Percentiles rank a stretch among this genome's conserved stretches.
Evolutionary conservation across 2,797 vertebrate species (phyloP).

Genomic region (Cichlasoma orientale): DNA sequence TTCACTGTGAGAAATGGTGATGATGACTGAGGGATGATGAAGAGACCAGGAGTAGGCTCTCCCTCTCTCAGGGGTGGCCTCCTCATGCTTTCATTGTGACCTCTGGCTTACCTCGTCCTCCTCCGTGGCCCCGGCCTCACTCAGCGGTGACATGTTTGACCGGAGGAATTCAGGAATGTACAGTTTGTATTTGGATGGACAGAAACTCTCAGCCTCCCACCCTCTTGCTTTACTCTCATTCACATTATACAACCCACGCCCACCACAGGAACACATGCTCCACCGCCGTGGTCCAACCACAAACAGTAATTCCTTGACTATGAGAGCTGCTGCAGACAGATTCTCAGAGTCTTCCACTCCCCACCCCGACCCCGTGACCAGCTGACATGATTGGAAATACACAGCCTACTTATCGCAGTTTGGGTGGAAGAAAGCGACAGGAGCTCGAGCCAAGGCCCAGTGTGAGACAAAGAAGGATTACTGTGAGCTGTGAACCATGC

Average conservation of each 20-base stretch:
- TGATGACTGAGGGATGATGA: constrained; percentile 52
- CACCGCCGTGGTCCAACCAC: not conserved
- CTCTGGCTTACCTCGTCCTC: constrained; percentile 53
- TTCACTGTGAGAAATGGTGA: not conserved
- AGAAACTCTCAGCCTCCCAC: constrained; percentile 19
- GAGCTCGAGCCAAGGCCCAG: not conserved
- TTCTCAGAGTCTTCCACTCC: not conserved
- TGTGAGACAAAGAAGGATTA: not conserved
- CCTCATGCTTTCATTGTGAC: constrained; percentile 24
- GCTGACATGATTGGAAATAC: not conserved
- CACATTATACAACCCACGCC: constrained; percentile 27
- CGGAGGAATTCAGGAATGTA: constrained; percentile 49
- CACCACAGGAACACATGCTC: constrained; percentile 47
- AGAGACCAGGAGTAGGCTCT: constrained; percentile 27
- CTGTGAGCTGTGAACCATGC: not conserved
- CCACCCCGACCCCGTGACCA: not conserved
- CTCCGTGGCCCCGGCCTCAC: not conserved
- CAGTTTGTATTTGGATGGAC: constrained; percentile 4
- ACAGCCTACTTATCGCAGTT: not conserved
- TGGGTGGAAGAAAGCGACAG: not conserved
- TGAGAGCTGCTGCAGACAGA: constrained; percentile 2
- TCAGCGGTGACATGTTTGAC: constrained; percentile 29
- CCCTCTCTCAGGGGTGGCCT: constrained; percentile 56
- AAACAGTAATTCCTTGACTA: constrained; percentile 1
- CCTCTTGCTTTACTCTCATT: constrained; percentile 16